Evolutionary conservation across 1,140 invertebrate species (phyloP).

Genomic region (Acromyrmex echinatior): DNA sequence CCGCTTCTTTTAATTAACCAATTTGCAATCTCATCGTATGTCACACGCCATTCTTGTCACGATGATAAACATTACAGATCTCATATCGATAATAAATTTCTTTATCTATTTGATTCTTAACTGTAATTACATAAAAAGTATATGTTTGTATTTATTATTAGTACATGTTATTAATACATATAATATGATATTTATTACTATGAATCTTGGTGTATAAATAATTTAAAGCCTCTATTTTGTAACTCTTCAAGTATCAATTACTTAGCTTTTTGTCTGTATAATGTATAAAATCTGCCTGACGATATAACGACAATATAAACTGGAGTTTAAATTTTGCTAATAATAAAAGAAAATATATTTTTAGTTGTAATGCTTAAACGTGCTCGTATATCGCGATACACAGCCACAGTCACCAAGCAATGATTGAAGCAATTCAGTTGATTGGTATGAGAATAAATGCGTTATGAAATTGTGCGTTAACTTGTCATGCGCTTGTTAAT

Average conservation of each 20-base stretch:
- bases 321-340: not conserved
- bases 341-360: not conserved
- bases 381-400: not conserved
- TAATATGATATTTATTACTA: not conserved
- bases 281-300: too few relatives aligned
- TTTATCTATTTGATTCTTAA: constrained; percentile 25
- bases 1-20: constrained; percentile 30
- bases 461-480: not conserved
- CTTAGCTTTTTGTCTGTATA: too few relatives aligned
- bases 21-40: constrained; percentile 28
- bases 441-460: not conserved
- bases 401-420: not conserved
- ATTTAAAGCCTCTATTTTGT: not conserved
- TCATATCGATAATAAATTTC: not conserved
- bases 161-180: too few relatives aligned
- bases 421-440: not conserved
- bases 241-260: too few relatives aligned
- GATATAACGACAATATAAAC: not conserved
- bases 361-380: not conserved
- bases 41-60: constrained; percentile 6
- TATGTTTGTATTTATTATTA: not conserved
- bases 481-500: not conserved
- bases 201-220: not conserved
- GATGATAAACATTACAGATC: not conserved
- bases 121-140: not conserved